Base-by-base conservation (phyloP, 1,140 invertebrate species). In the Achatina immaculata region DNA sequence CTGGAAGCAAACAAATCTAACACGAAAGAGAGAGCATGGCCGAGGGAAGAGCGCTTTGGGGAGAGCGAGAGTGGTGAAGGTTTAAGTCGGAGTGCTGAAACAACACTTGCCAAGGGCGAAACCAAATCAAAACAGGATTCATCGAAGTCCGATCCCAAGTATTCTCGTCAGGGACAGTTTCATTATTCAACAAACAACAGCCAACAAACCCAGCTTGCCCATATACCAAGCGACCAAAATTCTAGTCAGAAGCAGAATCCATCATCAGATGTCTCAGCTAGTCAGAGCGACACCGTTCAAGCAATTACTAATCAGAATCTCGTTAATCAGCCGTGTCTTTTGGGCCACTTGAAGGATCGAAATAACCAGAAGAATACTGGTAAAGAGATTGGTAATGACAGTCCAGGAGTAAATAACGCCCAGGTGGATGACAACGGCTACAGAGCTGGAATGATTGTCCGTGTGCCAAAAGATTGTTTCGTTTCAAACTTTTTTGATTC, bases 381-480 rank as follows among this genome's bases (percentile, higher is more conserved):
- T 16, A 62, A 14, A 24, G 48, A 62, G 28, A 31, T 31, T 28
- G 0, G 28, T 1, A 62, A 34, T 0, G 58, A 31, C 7, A 28
- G 16, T 2, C 0, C 58, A 28, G 28, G 21, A 2, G 9, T 62
- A 2, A 31, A 2, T 4, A 28, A 62, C 6, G 6, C n/a, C 31
- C 58, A 62, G n/a, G 24, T 24, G 68, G 68, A 69, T 43, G 68
- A 69, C 24, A 69, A 69, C n/a, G 68, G 68, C 6, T 69, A 69
- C 68, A 19, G 42, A 24, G 36, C 68, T 42, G 38, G 38, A 4
- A 69, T 69, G 68, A 43, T 69, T 2, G 9, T 69, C 4, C 14
- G 36, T 43, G 42, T 69, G 4, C 68, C 68, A 6, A 40, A 42
- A 40, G 36, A 34, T 1, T 69, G 68, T n/a, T 69, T 69, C 31